These are phyloP conservation scores for Euwallacea similis DNA, from an alignment of 1,140 invertebrate genomes.

Conservation along the genomic window DNA sequence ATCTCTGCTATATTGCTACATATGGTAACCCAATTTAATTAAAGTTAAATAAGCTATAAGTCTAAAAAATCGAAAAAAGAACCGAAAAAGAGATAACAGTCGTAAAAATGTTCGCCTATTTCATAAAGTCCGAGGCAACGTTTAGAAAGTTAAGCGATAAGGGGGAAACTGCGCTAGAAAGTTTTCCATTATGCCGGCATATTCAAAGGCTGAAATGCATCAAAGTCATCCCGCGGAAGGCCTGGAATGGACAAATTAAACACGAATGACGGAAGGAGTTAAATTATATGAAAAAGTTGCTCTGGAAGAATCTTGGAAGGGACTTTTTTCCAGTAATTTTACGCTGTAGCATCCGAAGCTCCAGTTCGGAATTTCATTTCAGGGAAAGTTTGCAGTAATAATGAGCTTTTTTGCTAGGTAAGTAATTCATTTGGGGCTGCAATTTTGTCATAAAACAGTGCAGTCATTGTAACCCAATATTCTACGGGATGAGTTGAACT, in stretches of 20 bases:
- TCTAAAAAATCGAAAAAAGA: no score
- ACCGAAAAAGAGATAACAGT: neutral
- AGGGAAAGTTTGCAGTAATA: neutral
- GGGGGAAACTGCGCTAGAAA: neutral
- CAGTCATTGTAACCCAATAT: neutral
- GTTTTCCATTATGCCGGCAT: slow-evolving; percentile 4
- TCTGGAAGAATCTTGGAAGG: neutral
- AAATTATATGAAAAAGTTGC: slow-evolving; percentile 8
- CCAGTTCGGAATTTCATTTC: neutral
- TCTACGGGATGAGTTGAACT: neutral
- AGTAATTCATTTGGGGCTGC: neutral
- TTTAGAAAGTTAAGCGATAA: slow-evolving; percentile 6
- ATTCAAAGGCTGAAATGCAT: slow-evolving; percentile 11
- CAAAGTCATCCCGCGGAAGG: slow-evolving; percentile 9
- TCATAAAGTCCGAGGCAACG: neutral
- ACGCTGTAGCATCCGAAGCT: no score
- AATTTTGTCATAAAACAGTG: neutral
- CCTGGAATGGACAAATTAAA: slow-evolving; percentile 6
- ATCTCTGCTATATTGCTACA: no score
- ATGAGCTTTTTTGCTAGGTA: neutral
- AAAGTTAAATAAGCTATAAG: no score
- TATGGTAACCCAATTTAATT: no score
- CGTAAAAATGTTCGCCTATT: neutral
- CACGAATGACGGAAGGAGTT: neutral
- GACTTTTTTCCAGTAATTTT: no score